Conservation (phyloP, 2,888 invertebrate species). For the Pyrgus malvae region DNA sequence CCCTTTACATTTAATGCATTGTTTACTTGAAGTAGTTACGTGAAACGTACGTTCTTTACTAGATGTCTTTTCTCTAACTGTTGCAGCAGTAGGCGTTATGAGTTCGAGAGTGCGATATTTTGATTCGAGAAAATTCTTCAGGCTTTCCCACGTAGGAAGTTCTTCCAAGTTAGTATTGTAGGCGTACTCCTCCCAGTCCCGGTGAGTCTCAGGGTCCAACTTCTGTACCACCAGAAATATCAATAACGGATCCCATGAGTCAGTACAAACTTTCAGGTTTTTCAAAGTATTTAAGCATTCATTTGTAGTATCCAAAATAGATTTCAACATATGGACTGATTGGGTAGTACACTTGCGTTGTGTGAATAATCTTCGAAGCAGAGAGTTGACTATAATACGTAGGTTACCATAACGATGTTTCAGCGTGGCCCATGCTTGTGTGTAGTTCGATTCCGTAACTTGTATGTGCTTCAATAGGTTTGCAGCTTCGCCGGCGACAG, state of each 20-base stretch:
- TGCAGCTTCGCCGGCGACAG: slow-evolving; percentile 32
- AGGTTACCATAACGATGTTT: slow-evolving; percentile 33
- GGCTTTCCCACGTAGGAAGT: slow-evolving; percentile 26
- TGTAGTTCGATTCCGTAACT: slow-evolving; percentile 30
- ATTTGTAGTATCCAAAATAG: slow-evolving; percentile 32
- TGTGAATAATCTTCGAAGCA: slow-evolving; percentile 33
- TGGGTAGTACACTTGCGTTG: slow-evolving; percentile 30
- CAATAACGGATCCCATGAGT: slow-evolving; percentile 31
- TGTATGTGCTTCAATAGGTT: slow-evolving; percentile 26
- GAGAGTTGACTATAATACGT: slow-evolving; percentile 30
- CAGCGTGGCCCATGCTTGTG: slow-evolving; percentile 30
- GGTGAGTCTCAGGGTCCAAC: slow-evolving; percentile 36
- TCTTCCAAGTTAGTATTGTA: slow-evolving; percentile 19
- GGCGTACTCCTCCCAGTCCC: slow-evolving; percentile 33
- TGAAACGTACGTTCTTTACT: background rate
- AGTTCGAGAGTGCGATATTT: slow-evolving; percentile 32
- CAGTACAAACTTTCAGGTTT: slow-evolving; percentile 30
- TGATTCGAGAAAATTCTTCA: slow-evolving; percentile 28
- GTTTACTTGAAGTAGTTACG: background rate
- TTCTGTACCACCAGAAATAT: slow-evolving; percentile 36
- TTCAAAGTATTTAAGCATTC: slow-evolving; percentile 25
- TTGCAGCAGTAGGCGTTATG: background rate
- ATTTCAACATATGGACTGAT: slow-evolving; percentile 32
- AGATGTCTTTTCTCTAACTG: background rate
- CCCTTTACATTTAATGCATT: background rate